These are phyloP conservation scores for Pimpla rufipes DNA, from an alignment of 2,888 invertebrate species.

Conservation along the genomic window DNA sequence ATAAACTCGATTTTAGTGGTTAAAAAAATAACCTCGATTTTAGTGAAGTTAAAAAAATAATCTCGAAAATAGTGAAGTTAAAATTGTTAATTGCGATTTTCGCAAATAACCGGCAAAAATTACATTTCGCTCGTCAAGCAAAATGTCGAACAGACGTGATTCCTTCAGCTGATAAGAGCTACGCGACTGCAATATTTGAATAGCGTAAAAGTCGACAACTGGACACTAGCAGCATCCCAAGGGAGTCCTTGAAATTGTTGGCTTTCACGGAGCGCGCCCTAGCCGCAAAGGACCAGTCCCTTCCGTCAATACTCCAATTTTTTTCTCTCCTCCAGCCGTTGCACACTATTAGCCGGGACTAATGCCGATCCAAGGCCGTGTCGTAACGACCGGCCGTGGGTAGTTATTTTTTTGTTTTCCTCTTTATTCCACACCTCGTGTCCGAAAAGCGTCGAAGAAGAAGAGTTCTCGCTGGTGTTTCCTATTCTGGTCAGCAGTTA, in stretches of 20 bases:
- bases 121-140: not conserved
- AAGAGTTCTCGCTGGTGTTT: constrained; percentile 35
- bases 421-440: constrained; percentile 66
- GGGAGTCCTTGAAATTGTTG: constrained; percentile 61
- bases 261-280: constrained; percentile 51
- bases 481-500: constrained; percentile 69
- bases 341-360: constrained; percentile 66
- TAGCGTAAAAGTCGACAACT: not conserved
- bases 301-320: constrained; percentile 83
- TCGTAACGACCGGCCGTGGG: constrained; percentile 68
- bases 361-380: constrained; percentile 75
- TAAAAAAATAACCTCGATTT: too few relatives aligned
- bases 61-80: too few relatives aligned
- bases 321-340: constrained; percentile 71
- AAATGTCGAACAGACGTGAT: not conserved
- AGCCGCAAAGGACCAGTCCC: constrained; percentile 73
- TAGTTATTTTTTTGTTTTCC: constrained; percentile 71
- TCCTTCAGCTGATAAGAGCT: not conserved
- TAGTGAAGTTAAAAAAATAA: too few relatives aligned
- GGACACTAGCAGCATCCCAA: not conserved
- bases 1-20: too few relatives aligned
- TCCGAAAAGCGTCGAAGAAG: constrained; percentile 64
- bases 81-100: too few relatives aligned
- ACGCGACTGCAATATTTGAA: constrained; percentile 5
- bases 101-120: too few relatives aligned